These are phyloP conservation scores for Phortica variegata DNA, from an alignment of 1,140 invertebrate species.

Conservation along the genomic window DNA sequence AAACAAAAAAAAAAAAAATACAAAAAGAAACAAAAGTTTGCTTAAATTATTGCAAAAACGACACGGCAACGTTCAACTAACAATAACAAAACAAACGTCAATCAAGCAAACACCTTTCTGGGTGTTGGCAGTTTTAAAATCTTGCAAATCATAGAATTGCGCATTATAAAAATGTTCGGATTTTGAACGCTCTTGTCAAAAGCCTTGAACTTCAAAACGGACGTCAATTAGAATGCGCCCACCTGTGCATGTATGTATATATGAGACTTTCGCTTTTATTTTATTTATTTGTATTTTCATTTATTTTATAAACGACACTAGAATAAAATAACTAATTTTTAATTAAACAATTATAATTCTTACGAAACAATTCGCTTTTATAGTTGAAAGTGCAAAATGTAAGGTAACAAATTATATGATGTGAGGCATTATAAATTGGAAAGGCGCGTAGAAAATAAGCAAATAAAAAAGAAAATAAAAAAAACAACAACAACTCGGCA, in stretches of 20 bases:
- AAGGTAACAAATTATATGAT: slow-evolving; percentile 3
- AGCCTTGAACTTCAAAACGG: slow-evolving; percentile 42
- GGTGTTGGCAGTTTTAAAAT: slow-evolving; percentile 28
- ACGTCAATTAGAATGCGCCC: slow-evolving; percentile 6
- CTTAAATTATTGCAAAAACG: too few species aligned
- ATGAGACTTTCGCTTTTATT: slow-evolving; percentile 2
- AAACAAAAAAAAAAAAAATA: too few species aligned
- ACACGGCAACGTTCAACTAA: too few species aligned
- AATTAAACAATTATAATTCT: slow-evolving; percentile 26
- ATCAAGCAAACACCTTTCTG: slow-evolving; percentile 25
- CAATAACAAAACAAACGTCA: slow-evolving; percentile 6
- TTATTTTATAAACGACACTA: slow-evolving; percentile 13
- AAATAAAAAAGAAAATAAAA: slow-evolving; percentile 4
- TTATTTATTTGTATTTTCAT: slow-evolving; percentile 39
- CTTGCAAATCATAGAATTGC: slow-evolving; percentile 13
- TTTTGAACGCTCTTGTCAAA: slow-evolving; percentile 33
- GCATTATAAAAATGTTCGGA: slow-evolving; percentile 10
- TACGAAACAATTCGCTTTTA: slow-evolving; percentile 21
- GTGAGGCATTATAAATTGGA: slow-evolving; percentile 17
- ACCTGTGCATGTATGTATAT: slow-evolving; percentile 36
- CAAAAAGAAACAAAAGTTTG: too few species aligned
- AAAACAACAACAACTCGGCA: slow-evolving; percentile 26
- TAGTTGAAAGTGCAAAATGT: not conserved
- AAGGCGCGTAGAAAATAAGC: slow-evolving; percentile 7
- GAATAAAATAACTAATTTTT: slow-evolving; percentile 2